A percentile compares a stretch with the other conserved stretches of the same genome.
Conservation (phyloP, 2,797 vertebrate species). For the Pipistrellus nathusii region DNA sequence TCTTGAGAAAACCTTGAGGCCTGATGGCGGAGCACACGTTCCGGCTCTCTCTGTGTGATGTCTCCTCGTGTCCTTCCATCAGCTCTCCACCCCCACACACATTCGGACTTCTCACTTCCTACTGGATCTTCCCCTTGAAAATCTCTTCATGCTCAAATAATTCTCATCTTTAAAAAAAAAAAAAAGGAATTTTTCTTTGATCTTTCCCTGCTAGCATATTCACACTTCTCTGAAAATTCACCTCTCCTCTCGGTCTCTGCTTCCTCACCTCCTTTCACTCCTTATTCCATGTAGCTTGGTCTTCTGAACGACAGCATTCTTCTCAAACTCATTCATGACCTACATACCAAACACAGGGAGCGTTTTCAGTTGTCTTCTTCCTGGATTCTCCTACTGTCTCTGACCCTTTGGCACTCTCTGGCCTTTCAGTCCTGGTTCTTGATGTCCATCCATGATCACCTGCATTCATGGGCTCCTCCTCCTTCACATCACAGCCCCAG, state of each 20-base stretch:
- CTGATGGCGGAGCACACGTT: rapidly evolving
- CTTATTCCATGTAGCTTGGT: not conserved
- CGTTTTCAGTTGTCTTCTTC: not conserved
- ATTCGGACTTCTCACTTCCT: not conserved
- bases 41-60: not conserved
- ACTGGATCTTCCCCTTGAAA: not conserved
- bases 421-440: not conserved
- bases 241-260: not conserved
- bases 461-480: not conserved
- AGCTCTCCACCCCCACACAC: rapidly evolving
- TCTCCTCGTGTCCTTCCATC: too few relatives aligned
- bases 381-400: not conserved
- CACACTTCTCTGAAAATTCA: not conserved
- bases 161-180: not conserved
- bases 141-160: not conserved
- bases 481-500: not conserved
- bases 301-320: not conserved
- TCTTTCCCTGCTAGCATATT: not conserved
- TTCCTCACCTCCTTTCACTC: not conserved
- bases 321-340: not conserved
- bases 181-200: not conserved
- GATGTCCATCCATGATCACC: not conserved
- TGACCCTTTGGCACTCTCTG: not conserved
- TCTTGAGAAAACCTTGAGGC: not conserved
- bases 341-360: rapidly evolving